Evolutionary conservation across 2,888 invertebrate genomes (phyloP).

Genomic region (Crocallis elinguaria): DNA sequence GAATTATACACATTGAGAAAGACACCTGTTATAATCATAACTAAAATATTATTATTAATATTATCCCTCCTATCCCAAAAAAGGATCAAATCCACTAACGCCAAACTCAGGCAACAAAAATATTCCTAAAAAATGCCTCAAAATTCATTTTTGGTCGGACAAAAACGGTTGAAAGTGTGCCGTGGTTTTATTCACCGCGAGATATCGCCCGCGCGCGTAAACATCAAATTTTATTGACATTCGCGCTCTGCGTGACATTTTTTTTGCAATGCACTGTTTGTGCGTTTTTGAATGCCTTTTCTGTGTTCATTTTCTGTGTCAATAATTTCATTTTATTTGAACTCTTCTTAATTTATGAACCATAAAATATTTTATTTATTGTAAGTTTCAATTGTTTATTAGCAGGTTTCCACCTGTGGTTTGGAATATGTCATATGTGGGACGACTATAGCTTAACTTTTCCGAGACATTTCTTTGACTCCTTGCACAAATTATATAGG

Average conservation of each 20-base stretch:
- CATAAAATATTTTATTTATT: conserved; percentile 9
- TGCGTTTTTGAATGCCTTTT: conserved; percentile 42
- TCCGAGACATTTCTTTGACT: too few relatives aligned
- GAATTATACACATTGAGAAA: too few relatives aligned
- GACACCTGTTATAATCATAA: too few relatives aligned
- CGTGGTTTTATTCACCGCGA: conserved; percentile 61
- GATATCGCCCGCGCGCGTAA: conserved; percentile 67
- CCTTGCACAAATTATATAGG: too few relatives aligned
- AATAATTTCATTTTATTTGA: conserved; percentile 25
- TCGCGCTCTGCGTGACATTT: conserved; percentile 59
- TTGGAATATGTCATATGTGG: too few relatives aligned
- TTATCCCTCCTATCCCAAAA: background rate
- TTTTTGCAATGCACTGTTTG: conserved; percentile 60
- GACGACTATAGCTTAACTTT: too few relatives aligned
- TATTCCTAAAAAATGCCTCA: conserved; percentile 28
- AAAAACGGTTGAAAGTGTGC: conserved; percentile 57
- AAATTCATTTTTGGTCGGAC: conserved; percentile 58
- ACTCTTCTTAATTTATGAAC: conserved; percentile 12
- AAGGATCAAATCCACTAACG: too few relatives aligned
- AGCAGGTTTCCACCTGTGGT: too few relatives aligned
- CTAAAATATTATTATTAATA: too few relatives aligned
- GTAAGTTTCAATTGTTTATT: background rate
- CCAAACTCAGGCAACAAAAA: conserved; percentile 24
- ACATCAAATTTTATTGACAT: conserved; percentile 78
- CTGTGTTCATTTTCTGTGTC: conserved; percentile 39